Conservation (phyloP, 2,113 vertebrate species). For the Antechinus flavipes region DNA sequence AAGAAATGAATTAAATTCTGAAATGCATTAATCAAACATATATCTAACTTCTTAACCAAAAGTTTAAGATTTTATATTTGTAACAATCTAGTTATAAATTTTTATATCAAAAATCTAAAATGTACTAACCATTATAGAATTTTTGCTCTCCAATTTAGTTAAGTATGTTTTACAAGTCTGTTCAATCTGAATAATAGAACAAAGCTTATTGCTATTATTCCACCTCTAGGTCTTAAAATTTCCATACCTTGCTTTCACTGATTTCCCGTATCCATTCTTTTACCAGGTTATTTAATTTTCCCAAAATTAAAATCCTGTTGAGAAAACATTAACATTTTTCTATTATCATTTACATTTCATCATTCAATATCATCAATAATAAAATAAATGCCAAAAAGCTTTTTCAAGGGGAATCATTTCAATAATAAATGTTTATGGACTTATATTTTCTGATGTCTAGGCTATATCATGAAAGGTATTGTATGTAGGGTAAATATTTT, state of each 20-base stretch:
- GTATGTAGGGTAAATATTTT: too few species aligned
- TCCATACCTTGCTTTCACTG: conserved; percentile 91
- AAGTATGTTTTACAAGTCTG: neutral
- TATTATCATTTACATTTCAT: conserved; percentile 35
- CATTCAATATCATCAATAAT: conserved; percentile 23
- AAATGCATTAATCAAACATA: conserved; percentile 28
- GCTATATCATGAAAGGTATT: neutral
- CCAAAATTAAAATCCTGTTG: conserved; percentile 92
- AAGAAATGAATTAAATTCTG: conserved; percentile 40
- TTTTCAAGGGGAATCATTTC: neutral
- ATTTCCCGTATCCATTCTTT: conserved; percentile 94
- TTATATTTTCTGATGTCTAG: neutral
- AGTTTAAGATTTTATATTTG: conserved; percentile 41
- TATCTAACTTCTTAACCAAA: neutral
- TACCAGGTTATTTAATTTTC: conserved; percentile 91
- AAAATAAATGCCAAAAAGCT: neutral
- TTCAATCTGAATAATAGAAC: neutral
- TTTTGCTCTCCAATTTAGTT: neutral
- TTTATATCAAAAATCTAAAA: neutral
- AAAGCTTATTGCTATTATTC: conserved; percentile 5
- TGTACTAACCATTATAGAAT: neutral
- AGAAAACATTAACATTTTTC: conserved; percentile 71
- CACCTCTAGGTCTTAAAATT: conserved; percentile 21
- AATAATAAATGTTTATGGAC: neutral
- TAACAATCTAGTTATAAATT: conserved; percentile 34